Conservation (phyloP, 2,888 invertebrate species). For the Andrena bicolor region DNA sequence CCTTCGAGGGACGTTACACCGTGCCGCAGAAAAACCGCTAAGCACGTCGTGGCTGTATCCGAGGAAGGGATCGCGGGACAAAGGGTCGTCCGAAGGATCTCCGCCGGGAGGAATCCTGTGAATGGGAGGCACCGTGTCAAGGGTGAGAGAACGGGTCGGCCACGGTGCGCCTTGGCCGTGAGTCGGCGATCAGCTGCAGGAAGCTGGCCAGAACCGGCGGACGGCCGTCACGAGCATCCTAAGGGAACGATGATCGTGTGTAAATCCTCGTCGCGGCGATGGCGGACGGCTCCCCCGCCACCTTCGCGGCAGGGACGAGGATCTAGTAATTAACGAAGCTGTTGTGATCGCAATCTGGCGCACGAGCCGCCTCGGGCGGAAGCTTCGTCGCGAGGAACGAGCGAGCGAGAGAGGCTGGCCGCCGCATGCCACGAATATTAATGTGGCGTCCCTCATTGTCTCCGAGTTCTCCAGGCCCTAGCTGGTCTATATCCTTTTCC, state of each 20-base stretch:
- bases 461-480: constrained; percentile 54
- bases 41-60: constrained; percentile 39
- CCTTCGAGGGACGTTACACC: constrained; percentile 17
- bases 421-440: constrained; percentile 77
- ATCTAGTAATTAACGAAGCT: constrained; percentile 82
- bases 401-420: constrained; percentile 35
- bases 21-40: constrained; percentile 25
- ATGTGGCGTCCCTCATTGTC: constrained; percentile 78
- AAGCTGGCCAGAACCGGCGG: constrained; percentile 39
- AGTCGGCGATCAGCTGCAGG: constrained; percentile 39
- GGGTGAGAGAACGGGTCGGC: constrained; percentile 66
- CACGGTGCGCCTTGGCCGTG: constrained; percentile 37
- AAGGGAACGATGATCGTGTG: constrained; percentile 47
- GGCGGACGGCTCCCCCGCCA: constrained; percentile 34
- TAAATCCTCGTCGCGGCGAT: constrained; percentile 38
- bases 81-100: constrained; percentile 14
- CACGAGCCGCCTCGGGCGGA: constrained; percentile 76
- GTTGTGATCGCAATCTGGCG: constrained; percentile 80
- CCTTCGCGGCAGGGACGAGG: constrained; percentile 59
- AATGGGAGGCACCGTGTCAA: constrained; percentile 63
- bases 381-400: constrained; percentile 38
- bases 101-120: constrained; percentile 27
- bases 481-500: constrained; percentile 64
- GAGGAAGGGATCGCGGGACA: constrained; percentile 38
- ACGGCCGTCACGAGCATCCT: constrained; percentile 55